phyloP scores from a whole-genome alignment of 2,797 vertebrate genomes.

The Spea hammondii region DNA sequence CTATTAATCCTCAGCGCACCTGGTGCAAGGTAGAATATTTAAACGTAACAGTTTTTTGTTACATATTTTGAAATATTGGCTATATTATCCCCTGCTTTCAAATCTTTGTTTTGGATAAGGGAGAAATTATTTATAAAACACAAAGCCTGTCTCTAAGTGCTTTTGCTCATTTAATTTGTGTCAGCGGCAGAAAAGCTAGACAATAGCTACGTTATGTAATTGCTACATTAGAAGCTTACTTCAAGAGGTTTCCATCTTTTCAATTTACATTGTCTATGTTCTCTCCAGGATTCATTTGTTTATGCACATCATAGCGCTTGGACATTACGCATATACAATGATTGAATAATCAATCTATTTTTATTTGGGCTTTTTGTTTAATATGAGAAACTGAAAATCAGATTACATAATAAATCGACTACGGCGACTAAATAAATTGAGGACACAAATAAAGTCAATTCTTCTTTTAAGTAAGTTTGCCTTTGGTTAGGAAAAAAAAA shows the following conservation, averaged over 20 bases:
- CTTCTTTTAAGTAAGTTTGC: too few species aligned
- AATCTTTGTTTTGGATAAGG: not conserved
- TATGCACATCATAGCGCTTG: not conserved
- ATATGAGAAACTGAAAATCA: not conserved
- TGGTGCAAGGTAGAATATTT: too few species aligned
- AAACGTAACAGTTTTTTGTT: too few species aligned
- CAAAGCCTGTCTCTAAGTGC: not conserved
- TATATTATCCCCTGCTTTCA: not conserved
- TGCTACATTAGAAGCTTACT: not conserved
- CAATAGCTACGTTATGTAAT: not conserved
- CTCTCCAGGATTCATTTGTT: slow-evolving; percentile 8
- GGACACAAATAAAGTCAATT: not conserved
- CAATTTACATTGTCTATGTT: slow-evolving; percentile 12
- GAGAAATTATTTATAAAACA: not conserved
- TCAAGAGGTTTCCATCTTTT: not conserved
- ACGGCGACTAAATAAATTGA: not conserved
- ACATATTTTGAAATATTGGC: not conserved
- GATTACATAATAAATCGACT: not conserved
- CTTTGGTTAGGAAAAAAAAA: too few species aligned
- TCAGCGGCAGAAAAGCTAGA: not conserved
- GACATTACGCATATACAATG: not conserved
- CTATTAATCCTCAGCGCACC: too few species aligned
- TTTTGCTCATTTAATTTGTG: slow-evolving; percentile 4
- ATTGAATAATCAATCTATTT: slow-evolving; percentile 3
- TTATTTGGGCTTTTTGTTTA: not conserved